These are phyloP conservation scores for Psittacus erithacus DNA, from an alignment of 2,113 vertebrate species.

Conservation along the genomic window DNA sequence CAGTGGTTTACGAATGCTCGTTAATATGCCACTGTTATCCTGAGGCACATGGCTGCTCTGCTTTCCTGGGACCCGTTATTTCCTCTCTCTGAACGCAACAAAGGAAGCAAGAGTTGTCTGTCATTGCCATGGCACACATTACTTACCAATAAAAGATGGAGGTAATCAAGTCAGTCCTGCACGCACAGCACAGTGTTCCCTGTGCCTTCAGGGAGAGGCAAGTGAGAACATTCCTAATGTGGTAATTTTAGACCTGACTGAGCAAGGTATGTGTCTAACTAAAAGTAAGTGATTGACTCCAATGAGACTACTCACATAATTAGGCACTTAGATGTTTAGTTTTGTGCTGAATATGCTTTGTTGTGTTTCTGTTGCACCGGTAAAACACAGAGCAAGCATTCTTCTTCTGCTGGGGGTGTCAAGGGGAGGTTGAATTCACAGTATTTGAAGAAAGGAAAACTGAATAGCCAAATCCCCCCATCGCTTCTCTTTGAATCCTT, in stretches of 20 bases:
- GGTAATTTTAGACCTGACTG: conserved; percentile 47
- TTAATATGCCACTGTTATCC: conserved; percentile 22
- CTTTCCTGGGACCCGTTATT: conserved; percentile 23
- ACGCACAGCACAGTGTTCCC: neutral
- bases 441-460: neutral
- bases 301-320: neutral
- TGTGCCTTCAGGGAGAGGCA: neutral
- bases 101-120: neutral
- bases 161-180: conserved; percentile 14
- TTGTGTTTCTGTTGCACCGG: neutral
- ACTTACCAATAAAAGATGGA: conserved; percentile 13
- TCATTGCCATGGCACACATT: neutral
- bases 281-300: conserved; percentile 30
- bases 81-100: conserved; percentile 21
- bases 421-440: neutral
- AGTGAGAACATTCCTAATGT: neutral
- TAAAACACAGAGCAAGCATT: neutral
- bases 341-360: neutral
- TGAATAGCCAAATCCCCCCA: neutral
- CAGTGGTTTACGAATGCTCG: neutral
- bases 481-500: neutral
- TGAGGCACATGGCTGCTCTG: neutral
- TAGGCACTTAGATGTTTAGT: neutral
- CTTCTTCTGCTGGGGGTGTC: neutral
- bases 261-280: conserved; percentile 32